A percentile compares a stretch with the other conserved stretches of the same genome.
phyloP scores from a whole-genome alignment of 2,888 invertebrate genomes.

The Nipponacmea schrenckii region DNA sequence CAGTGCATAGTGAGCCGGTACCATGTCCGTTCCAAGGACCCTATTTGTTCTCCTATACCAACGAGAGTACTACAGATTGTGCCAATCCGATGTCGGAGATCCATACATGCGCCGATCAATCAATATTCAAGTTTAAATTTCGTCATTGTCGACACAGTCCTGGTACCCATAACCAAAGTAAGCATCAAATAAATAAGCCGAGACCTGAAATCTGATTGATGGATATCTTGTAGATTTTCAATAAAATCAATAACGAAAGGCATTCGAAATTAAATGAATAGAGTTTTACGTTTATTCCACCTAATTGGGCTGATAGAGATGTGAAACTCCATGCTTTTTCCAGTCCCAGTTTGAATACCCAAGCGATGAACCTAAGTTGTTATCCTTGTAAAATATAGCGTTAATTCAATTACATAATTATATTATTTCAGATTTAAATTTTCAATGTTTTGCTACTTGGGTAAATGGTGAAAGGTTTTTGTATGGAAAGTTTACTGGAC shows the following conservation, averaged over 20 bases:
- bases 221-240: too few relatives aligned
- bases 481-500: conserved; percentile 59
- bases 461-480: conserved; percentile 58
- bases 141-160: conserved; percentile 86
- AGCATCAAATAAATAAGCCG: conserved; percentile 13
- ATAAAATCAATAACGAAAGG: too few relatives aligned
- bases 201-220: neutral
- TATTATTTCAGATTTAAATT: conserved; percentile 47
- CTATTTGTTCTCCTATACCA: conserved; percentile 90
- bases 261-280: too few relatives aligned
- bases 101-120: conserved; percentile 93
- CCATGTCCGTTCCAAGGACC: conserved; percentile 91
- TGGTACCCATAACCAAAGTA: conserved; percentile 52
- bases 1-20: conserved; percentile 75
- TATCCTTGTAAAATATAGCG: too few relatives aligned
- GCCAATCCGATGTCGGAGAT: conserved; percentile 89
- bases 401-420: too few relatives aligned
- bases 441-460: conserved; percentile 60
- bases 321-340: too few relatives aligned
- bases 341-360: too few relatives aligned
- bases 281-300: too few relatives aligned
- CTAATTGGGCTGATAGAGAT: too few relatives aligned
- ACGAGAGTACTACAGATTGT: conserved; percentile 78
- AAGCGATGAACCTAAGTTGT: too few relatives aligned
- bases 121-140: conserved; percentile 87